Evolutionary conservation across 2,113 vertebrate genomes (phyloP).

Genomic region (Capra hircus): DNA sequence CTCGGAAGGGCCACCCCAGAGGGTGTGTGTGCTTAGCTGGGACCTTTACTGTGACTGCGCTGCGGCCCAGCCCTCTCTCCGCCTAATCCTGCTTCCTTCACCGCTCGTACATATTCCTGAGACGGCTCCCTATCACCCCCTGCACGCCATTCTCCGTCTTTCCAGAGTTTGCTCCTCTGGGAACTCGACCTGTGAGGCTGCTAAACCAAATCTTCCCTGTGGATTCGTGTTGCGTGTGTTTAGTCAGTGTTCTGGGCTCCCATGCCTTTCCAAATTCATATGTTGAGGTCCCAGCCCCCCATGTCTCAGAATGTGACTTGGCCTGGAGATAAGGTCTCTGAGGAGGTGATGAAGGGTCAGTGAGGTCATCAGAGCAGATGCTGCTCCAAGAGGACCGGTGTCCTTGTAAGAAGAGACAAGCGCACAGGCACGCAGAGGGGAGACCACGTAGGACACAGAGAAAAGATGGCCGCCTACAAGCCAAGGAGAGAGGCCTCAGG

Average conservation of each 20-base stretch:
- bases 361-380: not conserved
- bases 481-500: not conserved
- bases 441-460: no score
- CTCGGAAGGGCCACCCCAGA: not conserved
- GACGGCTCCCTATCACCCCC: not conserved
- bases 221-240: no score
- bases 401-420: not conserved
- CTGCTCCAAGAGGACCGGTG: not conserved
- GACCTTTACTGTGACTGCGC: not conserved
- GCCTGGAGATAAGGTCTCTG: not conserved
- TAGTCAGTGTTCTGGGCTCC: not conserved
- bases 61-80: not conserved
- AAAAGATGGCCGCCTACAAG: not conserved
- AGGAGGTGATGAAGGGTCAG: not conserved
- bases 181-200: not conserved
- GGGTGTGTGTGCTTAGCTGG: accelerated
- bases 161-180: not conserved
- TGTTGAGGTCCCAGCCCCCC: not conserved
- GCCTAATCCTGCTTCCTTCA: not conserved
- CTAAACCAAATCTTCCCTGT: not conserved
- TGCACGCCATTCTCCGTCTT: not conserved
- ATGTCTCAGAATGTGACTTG: not conserved
- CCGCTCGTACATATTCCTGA: accelerated
- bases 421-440: not conserved
- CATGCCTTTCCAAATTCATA: accelerated